phyloP scores from a whole-genome alignment of 1,140 invertebrate species.

The Caerostris darwini region DNA sequence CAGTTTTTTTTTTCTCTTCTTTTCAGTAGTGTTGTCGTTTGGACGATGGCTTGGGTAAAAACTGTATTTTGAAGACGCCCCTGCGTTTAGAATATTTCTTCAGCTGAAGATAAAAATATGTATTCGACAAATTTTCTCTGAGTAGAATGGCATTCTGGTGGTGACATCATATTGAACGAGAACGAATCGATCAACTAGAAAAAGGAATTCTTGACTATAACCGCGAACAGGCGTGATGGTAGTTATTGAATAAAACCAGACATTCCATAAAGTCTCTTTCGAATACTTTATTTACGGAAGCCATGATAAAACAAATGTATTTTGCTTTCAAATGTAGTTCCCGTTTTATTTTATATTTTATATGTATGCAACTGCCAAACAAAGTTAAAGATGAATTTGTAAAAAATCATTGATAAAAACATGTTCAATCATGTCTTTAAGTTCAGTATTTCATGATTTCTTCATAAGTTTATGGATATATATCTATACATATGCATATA shows the following conservation, averaged over 20 bases:
- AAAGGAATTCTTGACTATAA: slow-evolving; percentile 7
- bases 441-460: no score
- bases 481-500: no score
- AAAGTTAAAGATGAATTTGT: no score
- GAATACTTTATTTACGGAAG: background rate
- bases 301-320: background rate
- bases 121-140: slow-evolving; percentile 48
- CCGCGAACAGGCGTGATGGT: background rate
- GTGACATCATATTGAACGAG: slow-evolving; percentile 14
- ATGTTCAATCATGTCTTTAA: no score
- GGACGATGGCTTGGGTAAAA: slow-evolving; percentile 22
- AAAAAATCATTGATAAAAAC: no score
- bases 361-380: no score
- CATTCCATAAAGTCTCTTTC: background rate
- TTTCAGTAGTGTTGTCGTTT: slow-evolving; percentile 14
- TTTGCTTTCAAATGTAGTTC: background rate
- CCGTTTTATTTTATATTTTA: no score
- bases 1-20: background rate
- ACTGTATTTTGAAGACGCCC: background rate
- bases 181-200: background rate
- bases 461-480: no score
- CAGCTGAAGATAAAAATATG: slow-evolving; percentile 46
- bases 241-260: slow-evolving; percentile 27
- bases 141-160: slow-evolving; percentile 3
- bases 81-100: slow-evolving; percentile 29